phyloP scores from a whole-genome alignment of 2,113 vertebrate species.

The Anthoscopus minutus region DNA sequence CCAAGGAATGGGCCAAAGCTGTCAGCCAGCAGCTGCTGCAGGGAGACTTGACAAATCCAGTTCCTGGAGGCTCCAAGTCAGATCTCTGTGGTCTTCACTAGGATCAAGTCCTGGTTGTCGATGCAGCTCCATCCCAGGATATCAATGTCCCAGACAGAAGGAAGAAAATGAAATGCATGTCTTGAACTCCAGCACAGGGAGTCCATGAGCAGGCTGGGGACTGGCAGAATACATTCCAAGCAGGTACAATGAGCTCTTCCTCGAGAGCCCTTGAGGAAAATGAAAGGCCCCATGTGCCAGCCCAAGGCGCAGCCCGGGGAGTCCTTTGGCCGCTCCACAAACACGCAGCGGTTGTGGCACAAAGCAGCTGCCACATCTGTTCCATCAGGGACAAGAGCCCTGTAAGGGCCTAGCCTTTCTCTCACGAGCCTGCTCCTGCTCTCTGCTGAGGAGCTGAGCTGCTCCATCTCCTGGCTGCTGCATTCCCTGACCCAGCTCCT shows the following conservation, averaged over 20 bases:
- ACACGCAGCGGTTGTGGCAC: not conserved
- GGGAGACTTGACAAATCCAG: not conserved
- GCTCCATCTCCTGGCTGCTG: conserved; percentile 29
- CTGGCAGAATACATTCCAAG: conserved; percentile 15
- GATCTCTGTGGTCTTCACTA: not conserved
- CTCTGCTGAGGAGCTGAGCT: not conserved
- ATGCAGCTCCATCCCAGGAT: not conserved
- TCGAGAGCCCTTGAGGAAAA: conserved; percentile 39
- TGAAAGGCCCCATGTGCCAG: not conserved
- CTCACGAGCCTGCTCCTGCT: not conserved
- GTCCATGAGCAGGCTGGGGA: not conserved
- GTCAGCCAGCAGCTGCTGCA: not conserved
- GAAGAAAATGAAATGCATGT: not conserved
- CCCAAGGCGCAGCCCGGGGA: not conserved
- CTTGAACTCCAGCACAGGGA: not conserved
- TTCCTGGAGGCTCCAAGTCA: not conserved
- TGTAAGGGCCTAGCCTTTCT: not conserved
- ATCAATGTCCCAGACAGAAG: not conserved
- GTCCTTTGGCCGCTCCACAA: not conserved
- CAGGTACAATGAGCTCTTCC: conserved; percentile 6
- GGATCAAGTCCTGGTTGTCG: not conserved
- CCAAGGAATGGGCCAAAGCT: not conserved
- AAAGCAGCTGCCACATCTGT: conserved; percentile 17
- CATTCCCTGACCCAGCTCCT: not conserved
- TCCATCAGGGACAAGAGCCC: conserved; percentile 8